These are phyloP conservation scores for Tangara arthus DNA, from an alignment of 2,797 vertebrate genomes.

Conservation along the genomic window DNA sequence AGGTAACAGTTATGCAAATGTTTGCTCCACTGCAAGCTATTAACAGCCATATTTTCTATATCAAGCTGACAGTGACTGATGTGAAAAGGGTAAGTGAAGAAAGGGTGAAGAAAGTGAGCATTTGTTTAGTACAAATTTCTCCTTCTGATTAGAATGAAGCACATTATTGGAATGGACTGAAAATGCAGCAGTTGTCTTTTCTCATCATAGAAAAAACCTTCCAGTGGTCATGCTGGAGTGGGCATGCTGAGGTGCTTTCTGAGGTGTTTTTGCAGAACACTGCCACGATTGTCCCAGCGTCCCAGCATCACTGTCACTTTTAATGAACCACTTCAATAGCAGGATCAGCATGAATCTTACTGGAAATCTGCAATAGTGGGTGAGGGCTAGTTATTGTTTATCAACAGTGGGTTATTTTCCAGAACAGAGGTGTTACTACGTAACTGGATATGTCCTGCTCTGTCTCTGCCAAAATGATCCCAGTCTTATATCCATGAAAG, in stretches of 20 bases:
- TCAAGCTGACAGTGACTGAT: slow-evolving; percentile 78
- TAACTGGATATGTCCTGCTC: neutral
- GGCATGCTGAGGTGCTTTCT: neutral
- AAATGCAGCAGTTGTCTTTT: neutral
- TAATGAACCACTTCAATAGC: neutral
- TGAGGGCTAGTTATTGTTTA: neutral
- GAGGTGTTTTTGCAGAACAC: neutral
- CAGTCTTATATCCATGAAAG: neutral
- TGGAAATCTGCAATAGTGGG: neutral
- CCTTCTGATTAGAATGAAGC: slow-evolving; percentile 38
- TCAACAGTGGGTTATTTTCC: neutral
- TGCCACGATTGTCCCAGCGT: neutral
- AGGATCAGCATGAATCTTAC: neutral
- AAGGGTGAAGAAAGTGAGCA: slow-evolving; percentile 52
- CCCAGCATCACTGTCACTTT: neutral
- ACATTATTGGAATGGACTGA: neutral
- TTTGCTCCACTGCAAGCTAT: slow-evolving; percentile 79
- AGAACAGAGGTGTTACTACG: neutral
- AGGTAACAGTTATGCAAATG: slow-evolving; percentile 85
- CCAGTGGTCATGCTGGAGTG: neutral
- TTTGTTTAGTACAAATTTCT: slow-evolving; percentile 62
- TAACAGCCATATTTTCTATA: slow-evolving; percentile 75
- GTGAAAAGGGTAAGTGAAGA: neutral
- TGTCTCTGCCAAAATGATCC: neutral
- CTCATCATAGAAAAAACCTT: neutral